phyloP scores from a whole-genome alignment of 1,140 invertebrate genomes.

The Anoplophora glabripennis region DNA sequence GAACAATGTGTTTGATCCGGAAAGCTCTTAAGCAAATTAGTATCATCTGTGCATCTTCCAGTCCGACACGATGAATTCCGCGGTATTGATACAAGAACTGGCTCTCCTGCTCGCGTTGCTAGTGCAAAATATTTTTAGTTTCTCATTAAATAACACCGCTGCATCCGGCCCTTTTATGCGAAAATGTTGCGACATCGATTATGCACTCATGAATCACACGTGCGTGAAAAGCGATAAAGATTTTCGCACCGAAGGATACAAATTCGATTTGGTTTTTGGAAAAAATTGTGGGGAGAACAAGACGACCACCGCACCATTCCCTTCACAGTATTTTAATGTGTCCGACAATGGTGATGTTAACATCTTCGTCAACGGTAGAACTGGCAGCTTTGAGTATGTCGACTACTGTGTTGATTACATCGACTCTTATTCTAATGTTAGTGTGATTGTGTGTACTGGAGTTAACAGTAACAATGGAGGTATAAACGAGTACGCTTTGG shows the following conservation, averaged over 20 bases:
- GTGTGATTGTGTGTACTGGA: background rate
- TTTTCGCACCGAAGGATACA: background rate
- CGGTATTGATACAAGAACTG: too few species aligned
- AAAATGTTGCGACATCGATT: slow-evolving; percentile 6
- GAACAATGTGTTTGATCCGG: too few species aligned
- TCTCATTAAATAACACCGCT: too few species aligned
- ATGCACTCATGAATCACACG: background rate
- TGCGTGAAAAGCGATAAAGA: background rate
- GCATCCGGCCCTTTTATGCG: background rate
- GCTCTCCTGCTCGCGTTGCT: too few species aligned
- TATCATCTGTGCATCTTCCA: too few species aligned
- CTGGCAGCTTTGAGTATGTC: background rate
- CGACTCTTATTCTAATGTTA: background rate
- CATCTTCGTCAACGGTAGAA: background rate
- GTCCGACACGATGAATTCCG: too few species aligned
- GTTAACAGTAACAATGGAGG: too few species aligned
- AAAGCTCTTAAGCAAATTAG: too few species aligned
- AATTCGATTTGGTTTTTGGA: background rate
- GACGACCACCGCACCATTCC: background rate
- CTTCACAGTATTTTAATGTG: background rate
- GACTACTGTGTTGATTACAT: slow-evolving; percentile 19
- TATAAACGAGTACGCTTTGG: too few species aligned
- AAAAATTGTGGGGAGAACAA: background rate
- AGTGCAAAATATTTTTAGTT: too few species aligned
- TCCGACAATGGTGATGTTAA: slow-evolving; percentile 6